Evolutionary conservation across 2,797 vertebrate genomes (phyloP), one percentile per base, ranked within the genome.

Genomic region (Halcyon badia): DNA sequence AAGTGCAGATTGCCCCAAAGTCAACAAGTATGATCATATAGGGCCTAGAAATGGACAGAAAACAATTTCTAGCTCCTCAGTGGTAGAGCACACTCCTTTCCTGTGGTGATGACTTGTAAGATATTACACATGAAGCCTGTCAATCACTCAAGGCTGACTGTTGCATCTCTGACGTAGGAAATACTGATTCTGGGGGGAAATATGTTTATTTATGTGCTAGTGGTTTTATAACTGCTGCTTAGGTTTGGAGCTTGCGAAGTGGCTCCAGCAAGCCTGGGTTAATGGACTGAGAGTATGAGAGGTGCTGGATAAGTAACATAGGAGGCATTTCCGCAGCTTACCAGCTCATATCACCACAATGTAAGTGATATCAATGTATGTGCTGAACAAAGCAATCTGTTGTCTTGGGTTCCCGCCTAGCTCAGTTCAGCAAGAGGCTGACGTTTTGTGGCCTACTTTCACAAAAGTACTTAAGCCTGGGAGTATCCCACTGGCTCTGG

Each of bases 311-410:
- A 75, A 94, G 62, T 62, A 62, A 54, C 0, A 2, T 5, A 70
- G 57, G 83, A 94, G 70, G 68, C 71, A 89, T 92, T 96, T 87
- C 81, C 17, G 7, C 73, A 84, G 62, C 22, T 84, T 28, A 60
- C 76, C 86, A 73, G 90, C 71, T 89, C 80, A 41, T 94, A 94
- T n/a, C 77, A 54, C 64, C 90, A 60, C 88, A 73, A 5, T 41
- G 71, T 76, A 75, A 90, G 64, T 26, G 90, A 77, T 83, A 94
- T 44, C 71, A 44, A 14, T 6, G n/a, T 51, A 76, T 41, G 83
- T 77, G 78, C 92, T 95, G 90, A 93, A 82, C 86, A 94, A 94
- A 95, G 92, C 81, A 83, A 64, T 93, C 81, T 85, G 39, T 64
- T 52, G 15, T 60, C 14, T 56, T 14, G 24, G 24, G 56, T 54